phyloP scores from a whole-genome alignment of 2,113 vertebrate genomes.

The Ictidomys tridecemlineatus region DNA sequence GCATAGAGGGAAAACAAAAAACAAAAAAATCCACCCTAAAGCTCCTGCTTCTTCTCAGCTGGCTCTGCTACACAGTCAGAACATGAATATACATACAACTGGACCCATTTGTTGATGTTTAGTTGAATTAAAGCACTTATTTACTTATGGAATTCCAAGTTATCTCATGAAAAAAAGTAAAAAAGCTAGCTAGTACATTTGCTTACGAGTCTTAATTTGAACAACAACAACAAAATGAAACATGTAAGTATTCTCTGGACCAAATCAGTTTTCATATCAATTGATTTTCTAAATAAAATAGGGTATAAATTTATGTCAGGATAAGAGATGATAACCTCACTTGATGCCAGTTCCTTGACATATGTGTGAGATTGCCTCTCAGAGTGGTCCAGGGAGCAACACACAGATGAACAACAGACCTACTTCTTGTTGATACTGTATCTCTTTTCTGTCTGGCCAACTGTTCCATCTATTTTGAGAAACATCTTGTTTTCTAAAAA shows the following conservation, averaged over 20 bases:
- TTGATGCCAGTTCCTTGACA: not conserved
- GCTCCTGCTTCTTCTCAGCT: not conserved
- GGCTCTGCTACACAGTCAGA: not conserved
- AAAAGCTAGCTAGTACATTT: not conserved
- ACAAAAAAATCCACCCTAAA: not conserved
- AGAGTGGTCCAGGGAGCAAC: not conserved
- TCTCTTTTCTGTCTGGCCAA: slow-evolving; percentile 60
- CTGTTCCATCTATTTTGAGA: slow-evolving; percentile 70
- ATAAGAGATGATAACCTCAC: not conserved
- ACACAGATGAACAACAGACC: slow-evolving; percentile 14
- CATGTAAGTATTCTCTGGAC: not conserved
- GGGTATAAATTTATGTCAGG: not conserved
- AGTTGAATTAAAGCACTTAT: slow-evolving; percentile 1
- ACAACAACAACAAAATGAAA: not conserved
- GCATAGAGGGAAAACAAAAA: not conserved
- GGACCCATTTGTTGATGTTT: not conserved
- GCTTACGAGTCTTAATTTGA: not conserved
- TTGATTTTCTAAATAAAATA: slow-evolving; percentile 25
- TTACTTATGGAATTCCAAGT: not conserved
- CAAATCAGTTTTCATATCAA: not conserved
- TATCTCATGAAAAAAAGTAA: slow-evolving; percentile 2
- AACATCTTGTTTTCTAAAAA: slow-evolving; percentile 56
- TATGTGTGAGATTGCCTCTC: not conserved
- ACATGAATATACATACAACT: not conserved
- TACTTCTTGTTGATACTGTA: slow-evolving; percentile 55